These are phyloP conservation scores for Lasius fuliginosus DNA, from an alignment of 2,888 invertebrate species.

Conservation along the genomic window DNA sequence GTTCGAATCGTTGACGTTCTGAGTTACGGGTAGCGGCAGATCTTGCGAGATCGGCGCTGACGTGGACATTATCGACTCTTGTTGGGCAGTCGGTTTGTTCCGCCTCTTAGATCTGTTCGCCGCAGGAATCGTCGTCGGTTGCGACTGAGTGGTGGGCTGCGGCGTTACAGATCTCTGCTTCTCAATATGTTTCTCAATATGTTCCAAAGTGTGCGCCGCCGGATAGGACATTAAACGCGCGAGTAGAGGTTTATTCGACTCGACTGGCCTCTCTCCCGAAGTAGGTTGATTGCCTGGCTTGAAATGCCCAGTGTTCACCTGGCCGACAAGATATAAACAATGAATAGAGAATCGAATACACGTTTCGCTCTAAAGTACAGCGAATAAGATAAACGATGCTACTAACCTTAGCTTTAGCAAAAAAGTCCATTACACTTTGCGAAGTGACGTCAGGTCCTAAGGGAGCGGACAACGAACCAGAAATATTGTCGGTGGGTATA, in stretches of 20 bases:
- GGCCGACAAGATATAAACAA: background rate
- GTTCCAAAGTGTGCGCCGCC: conserved; percentile 92
- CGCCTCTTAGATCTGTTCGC: conserved; percentile 78
- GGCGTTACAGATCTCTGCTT: conserved; percentile 92
- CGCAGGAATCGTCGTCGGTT: conserved; percentile 63
- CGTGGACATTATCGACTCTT: conserved; percentile 73
- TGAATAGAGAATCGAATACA: background rate
- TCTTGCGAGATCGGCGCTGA: conserved; percentile 75
- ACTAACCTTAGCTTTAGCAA: conserved; percentile 90
- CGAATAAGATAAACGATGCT: background rate
- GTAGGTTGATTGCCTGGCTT: conserved; percentile 83
- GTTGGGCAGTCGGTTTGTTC: conserved; percentile 69
- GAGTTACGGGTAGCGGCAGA: conserved; percentile 67
- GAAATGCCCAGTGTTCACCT: conserved; percentile 84
- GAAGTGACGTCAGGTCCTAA: conserved; percentile 91
- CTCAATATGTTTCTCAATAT: conserved; percentile 92
- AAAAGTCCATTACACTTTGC: conserved; percentile 95
- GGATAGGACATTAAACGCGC: conserved; percentile 94
- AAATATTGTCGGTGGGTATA: conserved; percentile 75
- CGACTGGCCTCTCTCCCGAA: conserved; percentile 84
- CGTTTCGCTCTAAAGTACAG: background rate
- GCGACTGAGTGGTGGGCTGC: conserved; percentile 83
- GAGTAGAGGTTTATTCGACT: conserved; percentile 89
- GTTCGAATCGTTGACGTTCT: conserved; percentile 75
- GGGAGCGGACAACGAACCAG: conserved; percentile 86